Conservation (phyloP, 2,888 invertebrate genomes). For the Pegoplata infirma region DNA sequence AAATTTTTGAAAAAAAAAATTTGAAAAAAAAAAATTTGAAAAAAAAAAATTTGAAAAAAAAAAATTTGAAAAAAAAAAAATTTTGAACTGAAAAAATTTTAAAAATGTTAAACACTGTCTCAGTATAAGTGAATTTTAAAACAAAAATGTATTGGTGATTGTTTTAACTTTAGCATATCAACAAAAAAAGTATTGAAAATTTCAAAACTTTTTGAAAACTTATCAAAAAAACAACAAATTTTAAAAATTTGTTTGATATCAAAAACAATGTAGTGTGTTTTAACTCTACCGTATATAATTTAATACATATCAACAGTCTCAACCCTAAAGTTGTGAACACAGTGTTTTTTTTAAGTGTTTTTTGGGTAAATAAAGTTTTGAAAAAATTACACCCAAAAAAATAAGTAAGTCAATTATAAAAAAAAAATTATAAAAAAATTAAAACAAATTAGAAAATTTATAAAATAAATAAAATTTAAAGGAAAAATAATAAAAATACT, state of each 20-base stretch:
- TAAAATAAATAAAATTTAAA: no score
- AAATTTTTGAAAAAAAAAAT: neutral
- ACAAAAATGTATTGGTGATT: no score
- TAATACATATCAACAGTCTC: conserved; percentile 56
- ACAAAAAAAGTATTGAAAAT: neutral
- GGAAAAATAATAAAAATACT: no score
- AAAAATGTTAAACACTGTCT: no score
- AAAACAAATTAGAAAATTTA: no score
- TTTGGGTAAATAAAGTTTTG: neutral
- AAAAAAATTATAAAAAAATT: neutral
- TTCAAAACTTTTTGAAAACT: conserved; percentile 2
- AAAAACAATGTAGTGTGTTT: neutral
- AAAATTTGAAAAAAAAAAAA: neutral
- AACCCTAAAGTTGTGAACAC: conserved; percentile 35
- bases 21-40: neutral
- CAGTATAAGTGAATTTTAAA: no score
- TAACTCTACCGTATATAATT: conserved; percentile 11
- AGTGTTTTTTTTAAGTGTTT: conserved; percentile 1
- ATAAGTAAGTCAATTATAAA: neutral
- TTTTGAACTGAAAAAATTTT: no score
- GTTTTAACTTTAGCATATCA: neutral
- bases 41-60: neutral
- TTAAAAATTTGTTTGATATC: neutral
- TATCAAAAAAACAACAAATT: neutral
- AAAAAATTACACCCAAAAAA: neutral